These are phyloP conservation scores for Tetraodon nigroviridis DNA, from an alignment of 2,113 vertebrate genomes.

Conservation along the genomic window DNA sequence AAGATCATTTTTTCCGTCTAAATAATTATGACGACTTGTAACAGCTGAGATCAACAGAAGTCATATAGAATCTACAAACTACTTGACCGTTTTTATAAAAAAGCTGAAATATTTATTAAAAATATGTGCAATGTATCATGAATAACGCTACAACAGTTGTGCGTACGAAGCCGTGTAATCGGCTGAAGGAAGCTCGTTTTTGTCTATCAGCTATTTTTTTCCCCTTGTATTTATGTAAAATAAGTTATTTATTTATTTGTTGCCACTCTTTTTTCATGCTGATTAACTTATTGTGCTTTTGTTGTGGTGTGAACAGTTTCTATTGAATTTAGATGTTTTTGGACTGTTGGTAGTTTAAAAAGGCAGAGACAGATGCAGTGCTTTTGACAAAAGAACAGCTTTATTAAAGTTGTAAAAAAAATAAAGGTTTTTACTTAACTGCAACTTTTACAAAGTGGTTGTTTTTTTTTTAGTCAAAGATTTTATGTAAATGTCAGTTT, in stretches of 20 bases:
- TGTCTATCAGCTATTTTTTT: background rate
- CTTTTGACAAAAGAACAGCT: background rate
- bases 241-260: slow-evolving; percentile 81
- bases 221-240: slow-evolving; percentile 67
- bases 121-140: slow-evolving; percentile 1
- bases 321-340: slow-evolving; percentile 42
- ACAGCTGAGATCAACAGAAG: too few relatives aligned
- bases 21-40: too few relatives aligned
- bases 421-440: background rate
- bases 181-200: slow-evolving; percentile 16
- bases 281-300: slow-evolving; percentile 60
- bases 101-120: slow-evolving; percentile 45
- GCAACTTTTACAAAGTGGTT: too few relatives aligned
- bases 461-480: too few relatives aligned
- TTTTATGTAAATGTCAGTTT: too few relatives aligned
- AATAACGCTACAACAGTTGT: background rate
- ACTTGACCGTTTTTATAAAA: slow-evolving; percentile 45
- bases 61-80: background rate
- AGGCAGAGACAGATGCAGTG: background rate
- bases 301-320: slow-evolving; percentile 24
- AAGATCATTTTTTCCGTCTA: too few relatives aligned
- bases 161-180: slow-evolving; percentile 10
- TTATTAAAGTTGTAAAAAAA: slow-evolving; percentile 25
- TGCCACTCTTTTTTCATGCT: slow-evolving; percentile 33
- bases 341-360: background rate